phyloP scores from a whole-genome alignment of 1,140 invertebrate genomes.

The Papilio polyxenes region DNA sequence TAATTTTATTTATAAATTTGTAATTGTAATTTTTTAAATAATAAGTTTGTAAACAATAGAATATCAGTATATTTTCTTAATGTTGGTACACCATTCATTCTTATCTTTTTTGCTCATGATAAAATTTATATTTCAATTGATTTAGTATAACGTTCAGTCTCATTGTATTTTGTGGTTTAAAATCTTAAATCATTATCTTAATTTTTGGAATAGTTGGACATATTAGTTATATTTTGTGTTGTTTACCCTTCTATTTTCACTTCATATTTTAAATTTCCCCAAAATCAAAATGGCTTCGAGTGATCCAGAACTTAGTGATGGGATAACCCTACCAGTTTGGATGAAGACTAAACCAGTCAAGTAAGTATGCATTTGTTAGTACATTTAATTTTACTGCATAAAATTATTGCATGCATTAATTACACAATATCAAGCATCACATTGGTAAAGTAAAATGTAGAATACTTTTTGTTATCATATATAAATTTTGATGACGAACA shows the following conservation, averaged over 20 bases:
- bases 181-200: slow-evolving; percentile 34
- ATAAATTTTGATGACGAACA: too few relatives aligned
- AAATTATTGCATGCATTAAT: not conserved
- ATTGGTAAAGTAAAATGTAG: not conserved
- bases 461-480: too few relatives aligned
- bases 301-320: slow-evolving; percentile 74
- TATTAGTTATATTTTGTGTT: slow-evolving; percentile 19
- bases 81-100: slow-evolving; percentile 62
- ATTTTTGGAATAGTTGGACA: slow-evolving; percentile 22
- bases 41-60: slow-evolving; percentile 41
- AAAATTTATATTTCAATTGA: slow-evolving; percentile 53
- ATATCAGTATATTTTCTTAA: slow-evolving; percentile 49
- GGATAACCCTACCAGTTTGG: slow-evolving; percentile 70
- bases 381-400: not conserved
- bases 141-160: slow-evolving; percentile 45
- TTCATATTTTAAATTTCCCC: slow-evolving; percentile 37
- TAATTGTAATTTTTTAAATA: slow-evolving; percentile 45
- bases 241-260: slow-evolving; percentile 28
- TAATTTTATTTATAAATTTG: slow-evolving; percentile 45
- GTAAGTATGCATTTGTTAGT: slow-evolving; percentile 55
- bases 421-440: not conserved
- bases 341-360: slow-evolving; percentile 73
- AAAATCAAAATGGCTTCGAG: slow-evolving; percentile 66
- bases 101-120: slow-evolving; percentile 78
- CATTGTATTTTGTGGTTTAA: slow-evolving; percentile 42